Base-by-base conservation (phyloP, 1,140 invertebrate genomes). In the Gonatopus flavifemur region DNA sequence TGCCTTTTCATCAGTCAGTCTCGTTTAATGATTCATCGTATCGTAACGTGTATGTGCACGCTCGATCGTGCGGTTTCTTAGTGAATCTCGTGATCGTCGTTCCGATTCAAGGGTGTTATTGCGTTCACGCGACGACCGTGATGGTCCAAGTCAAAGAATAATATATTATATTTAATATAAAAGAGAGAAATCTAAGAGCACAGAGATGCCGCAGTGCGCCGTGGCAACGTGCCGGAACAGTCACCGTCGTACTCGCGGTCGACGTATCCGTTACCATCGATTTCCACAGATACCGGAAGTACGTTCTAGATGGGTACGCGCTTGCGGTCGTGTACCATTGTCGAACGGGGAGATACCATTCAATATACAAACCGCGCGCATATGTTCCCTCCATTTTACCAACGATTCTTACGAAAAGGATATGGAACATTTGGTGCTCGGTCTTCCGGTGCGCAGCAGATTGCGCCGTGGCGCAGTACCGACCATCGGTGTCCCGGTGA, bases 141-240 rank as follows among this genome's bases (percentile, higher is more conserved):
- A n/a, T n/a, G n/a, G n/a, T n/a, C n/a, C n/a, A n/a, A n/a, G n/a
- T n/a, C n/a, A n/a, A n/a, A n/a, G n/a, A n/a, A n/a, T n/a, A n/a
- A n/a, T n/a, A n/a, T n/a, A n/a, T n/a, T n/a, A n/a, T n/a, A n/a
- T n/a, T 30, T 18, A 12, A 45, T 35, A 38, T 28, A 39, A 54
- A 55, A 41, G 40, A 55, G 55, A 45, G 49, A 31, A 52, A 46
- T 35, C 41, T 38, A 43, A 48, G 33, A 44, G 43, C 40, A 31
- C 36, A 69, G 66, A n/a, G 52, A 83, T 82, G 82, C 82, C 82
- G 57, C 82, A 83, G 74, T 83, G 82, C 67, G 81, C 82, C 35
- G 79, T 83, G 24, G 71, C 76, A 47, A 80, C 77, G 52, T 83
- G 82, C 64, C 79, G 79, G 53, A 83, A 81, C 57, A 81, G 80